These are phyloP conservation scores for Apodemia mormo DNA, from an alignment of 2,888 invertebrate genomes.

Conservation along the genomic window DNA sequence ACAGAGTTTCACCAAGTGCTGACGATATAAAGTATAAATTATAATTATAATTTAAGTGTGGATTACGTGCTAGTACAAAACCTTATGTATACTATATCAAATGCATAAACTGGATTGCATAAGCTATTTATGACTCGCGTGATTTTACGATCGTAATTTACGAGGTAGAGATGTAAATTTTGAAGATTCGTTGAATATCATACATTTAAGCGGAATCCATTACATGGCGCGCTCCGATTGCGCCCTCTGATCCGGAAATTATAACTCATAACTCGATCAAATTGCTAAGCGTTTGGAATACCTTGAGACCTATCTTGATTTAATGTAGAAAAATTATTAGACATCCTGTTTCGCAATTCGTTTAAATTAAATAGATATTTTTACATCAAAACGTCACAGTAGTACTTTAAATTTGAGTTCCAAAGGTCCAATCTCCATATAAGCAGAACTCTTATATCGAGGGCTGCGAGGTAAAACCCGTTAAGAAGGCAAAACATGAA, in stretches of 20 bases:
- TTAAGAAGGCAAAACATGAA: too few relatives aligned
- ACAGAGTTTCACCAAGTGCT: too few relatives aligned
- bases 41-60: too few relatives aligned
- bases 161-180: neutral
- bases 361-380: neutral
- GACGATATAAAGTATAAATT: too few relatives aligned
- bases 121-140: neutral
- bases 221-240: slow-evolving; percentile 14
- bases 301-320: slow-evolving; percentile 4
- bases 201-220: slow-evolving; percentile 24
- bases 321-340: neutral
- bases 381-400: too few relatives aligned
- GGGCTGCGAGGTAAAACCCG: too few relatives aligned
- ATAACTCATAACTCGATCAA: slow-evolving; percentile 23
- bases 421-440: too few relatives aligned
- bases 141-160: neutral
- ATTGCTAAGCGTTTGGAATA: slow-evolving; percentile 14
- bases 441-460: too few relatives aligned
- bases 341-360: neutral
- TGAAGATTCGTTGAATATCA: slow-evolving; percentile 19
- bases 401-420: too few relatives aligned
- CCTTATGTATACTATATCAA: neutral
- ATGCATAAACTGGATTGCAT: neutral
- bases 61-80: too few relatives aligned
- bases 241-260: slow-evolving; percentile 24